These are phyloP conservation scores for Cathartes aura DNA, from an alignment of 2,113 vertebrate species.

Conservation along the genomic window DNA sequence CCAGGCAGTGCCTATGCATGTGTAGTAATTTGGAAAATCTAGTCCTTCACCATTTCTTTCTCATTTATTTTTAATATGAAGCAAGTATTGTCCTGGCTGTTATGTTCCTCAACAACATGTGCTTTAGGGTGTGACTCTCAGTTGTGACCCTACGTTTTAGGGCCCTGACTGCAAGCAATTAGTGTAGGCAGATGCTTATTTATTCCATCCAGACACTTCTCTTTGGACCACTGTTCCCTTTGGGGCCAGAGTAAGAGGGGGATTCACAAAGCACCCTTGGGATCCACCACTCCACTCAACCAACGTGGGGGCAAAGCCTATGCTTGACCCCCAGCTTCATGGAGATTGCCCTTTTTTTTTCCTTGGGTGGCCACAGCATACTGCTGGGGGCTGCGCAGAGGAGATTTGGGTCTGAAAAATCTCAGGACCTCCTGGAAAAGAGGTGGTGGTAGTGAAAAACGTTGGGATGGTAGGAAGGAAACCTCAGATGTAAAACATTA, in stretches of 20 bases:
- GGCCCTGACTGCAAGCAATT: not conserved
- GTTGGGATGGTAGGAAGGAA: not conserved
- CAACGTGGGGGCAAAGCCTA: fast-evolving
- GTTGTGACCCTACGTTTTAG: no score
- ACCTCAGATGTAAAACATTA: not conserved
- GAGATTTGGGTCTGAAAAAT: not conserved
- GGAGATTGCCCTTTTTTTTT: not conserved
- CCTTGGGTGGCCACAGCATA: fast-evolving
- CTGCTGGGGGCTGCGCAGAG: not conserved
- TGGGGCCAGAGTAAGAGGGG: not conserved
- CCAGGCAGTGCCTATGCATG: fast-evolving
- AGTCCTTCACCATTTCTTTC: not conserved
- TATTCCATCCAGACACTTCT: not conserved
- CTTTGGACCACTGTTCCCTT: not conserved
- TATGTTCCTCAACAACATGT: not conserved
- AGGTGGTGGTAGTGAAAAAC: not conserved
- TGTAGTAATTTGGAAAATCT: not conserved
- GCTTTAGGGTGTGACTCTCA: not conserved
- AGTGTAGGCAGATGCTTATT: not conserved
- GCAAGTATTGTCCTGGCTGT: not conserved
- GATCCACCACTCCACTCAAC: not conserved
- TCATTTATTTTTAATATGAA: not conserved
- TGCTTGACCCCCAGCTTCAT: fast-evolving
- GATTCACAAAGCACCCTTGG: not conserved
- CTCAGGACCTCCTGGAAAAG: not conserved